Evolutionary conservation across 2,888 invertebrate species (phyloP).

Genomic region (Synergus gifuensis): DNA sequence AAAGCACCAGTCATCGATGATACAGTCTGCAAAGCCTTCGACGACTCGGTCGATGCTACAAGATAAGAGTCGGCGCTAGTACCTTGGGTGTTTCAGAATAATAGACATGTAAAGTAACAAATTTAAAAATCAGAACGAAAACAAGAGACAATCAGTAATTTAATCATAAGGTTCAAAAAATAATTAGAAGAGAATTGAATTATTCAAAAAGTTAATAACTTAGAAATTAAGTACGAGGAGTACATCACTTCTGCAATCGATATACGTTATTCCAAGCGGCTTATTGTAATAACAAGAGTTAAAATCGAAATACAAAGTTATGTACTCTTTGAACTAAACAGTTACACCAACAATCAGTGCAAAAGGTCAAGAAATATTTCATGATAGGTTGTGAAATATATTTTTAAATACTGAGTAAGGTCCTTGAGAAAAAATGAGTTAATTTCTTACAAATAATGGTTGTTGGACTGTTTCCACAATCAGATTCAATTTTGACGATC

Average conservation of each 20-base stretch:
- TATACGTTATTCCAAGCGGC: too few relatives aligned
- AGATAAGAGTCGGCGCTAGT: constrained; percentile 41
- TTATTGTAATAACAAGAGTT: too few relatives aligned
- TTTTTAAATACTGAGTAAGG: not conserved
- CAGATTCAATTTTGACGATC: constrained; percentile 87
- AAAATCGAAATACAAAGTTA: too few relatives aligned
- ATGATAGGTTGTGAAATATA: not conserved
- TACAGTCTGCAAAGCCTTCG: constrained; percentile 73
- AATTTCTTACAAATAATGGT: constrained; percentile 71
- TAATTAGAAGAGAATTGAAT: not conserved
- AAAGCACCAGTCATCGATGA: constrained; percentile 72
- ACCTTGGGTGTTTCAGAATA: constrained; percentile 40
- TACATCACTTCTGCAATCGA: too few relatives aligned
- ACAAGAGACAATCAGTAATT: not conserved
- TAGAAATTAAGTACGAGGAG: too few relatives aligned
- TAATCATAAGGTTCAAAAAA: not conserved
- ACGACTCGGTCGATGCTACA: constrained; percentile 72
- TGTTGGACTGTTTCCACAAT: constrained; percentile 75
- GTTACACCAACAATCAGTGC: not conserved
- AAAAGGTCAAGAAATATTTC: not conserved
- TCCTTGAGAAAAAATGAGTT: not conserved
- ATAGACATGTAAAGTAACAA: constrained; percentile 30
- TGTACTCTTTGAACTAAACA: not conserved
- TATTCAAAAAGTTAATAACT: not conserved
- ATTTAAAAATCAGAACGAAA: constrained; percentile 19